phyloP scores from a whole-genome alignment of 2,113 vertebrate genomes.

The Ranitomeya imitator region DNA sequence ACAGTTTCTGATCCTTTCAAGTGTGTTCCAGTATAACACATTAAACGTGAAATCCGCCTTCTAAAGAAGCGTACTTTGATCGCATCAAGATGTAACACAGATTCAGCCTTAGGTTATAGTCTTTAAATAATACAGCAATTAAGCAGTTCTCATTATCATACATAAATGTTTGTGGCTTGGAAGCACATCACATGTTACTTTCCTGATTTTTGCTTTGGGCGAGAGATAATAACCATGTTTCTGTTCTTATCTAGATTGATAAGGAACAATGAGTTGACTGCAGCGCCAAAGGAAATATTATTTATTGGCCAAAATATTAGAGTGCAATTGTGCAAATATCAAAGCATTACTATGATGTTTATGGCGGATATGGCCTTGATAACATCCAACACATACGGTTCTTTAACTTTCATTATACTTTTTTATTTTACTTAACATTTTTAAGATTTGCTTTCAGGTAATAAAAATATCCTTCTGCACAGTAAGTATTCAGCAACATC shows the following conservation, averaged over 20 bases:
- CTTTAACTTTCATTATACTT: background rate
- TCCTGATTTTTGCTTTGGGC: background rate
- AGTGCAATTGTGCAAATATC: background rate
- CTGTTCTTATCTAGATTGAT: conserved; percentile 37
- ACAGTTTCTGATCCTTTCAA: background rate
- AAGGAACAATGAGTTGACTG: background rate
- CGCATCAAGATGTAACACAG: background rate
- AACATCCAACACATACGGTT: background rate
- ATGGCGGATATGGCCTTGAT: background rate
- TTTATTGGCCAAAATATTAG: background rate
- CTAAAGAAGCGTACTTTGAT: background rate
- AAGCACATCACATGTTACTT: background rate
- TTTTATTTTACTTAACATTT: background rate
- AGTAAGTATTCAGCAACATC: background rate
- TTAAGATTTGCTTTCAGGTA: background rate
- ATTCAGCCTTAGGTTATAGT: background rate
- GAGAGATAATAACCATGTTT: conserved; percentile 4
- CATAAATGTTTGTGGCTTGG: conserved; percentile 7
- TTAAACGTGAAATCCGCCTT: background rate
- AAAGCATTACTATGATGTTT: background rate
- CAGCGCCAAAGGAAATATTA: conserved; percentile 2
- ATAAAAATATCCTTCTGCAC: background rate
- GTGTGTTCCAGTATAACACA: background rate
- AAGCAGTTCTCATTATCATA: conserved; percentile 4
- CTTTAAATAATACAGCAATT: background rate